A percentile compares a stretch with the other conserved stretches of the same genome.
phyloP scores from a whole-genome alignment of 2,888 invertebrate genomes.

The Drosophila bunnanda region DNA sequence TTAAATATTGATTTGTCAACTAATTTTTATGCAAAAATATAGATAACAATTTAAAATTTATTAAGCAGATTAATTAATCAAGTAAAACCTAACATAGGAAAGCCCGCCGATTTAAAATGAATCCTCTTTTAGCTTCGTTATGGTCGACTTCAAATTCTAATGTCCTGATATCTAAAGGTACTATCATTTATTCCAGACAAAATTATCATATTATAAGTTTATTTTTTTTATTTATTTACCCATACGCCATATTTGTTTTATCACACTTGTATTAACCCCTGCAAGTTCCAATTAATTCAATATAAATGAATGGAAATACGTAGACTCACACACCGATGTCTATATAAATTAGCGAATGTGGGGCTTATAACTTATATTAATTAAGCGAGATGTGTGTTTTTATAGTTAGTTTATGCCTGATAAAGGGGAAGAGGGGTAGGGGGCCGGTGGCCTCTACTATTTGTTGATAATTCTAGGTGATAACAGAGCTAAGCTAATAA shows the following conservation, averaged over 20 bases:
- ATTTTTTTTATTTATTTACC: no score
- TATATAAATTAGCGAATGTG: background rate
- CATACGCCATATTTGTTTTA: background rate
- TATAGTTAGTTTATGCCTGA: slow-evolving; percentile 5
- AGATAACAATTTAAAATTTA: no score
- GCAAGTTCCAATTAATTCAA: background rate
- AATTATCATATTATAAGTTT: background rate
- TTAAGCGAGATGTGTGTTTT: background rate
- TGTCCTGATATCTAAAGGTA: no score
- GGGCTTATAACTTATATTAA: slow-evolving; percentile 1
- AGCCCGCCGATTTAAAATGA: no score
- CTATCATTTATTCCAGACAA: background rate
- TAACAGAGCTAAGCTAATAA: slow-evolving; percentile 35
- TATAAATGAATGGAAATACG: background rate
- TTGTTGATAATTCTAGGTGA: slow-evolving; percentile 27
- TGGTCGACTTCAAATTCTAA: no score
- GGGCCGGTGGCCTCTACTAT: slow-evolving; percentile 5
- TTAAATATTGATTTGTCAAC: no score
- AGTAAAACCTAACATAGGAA: no score
- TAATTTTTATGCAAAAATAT: no score
- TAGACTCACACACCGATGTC: no score
- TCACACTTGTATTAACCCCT: background rate
- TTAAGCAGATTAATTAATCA: no score
- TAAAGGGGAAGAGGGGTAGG: background rate
- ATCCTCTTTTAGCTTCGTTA: no score